Evolutionary conservation across 2,113 vertebrate genomes (phyloP), one percentile per base, ranked within the genome.

Genomic region (Varanus salvator): DNA sequence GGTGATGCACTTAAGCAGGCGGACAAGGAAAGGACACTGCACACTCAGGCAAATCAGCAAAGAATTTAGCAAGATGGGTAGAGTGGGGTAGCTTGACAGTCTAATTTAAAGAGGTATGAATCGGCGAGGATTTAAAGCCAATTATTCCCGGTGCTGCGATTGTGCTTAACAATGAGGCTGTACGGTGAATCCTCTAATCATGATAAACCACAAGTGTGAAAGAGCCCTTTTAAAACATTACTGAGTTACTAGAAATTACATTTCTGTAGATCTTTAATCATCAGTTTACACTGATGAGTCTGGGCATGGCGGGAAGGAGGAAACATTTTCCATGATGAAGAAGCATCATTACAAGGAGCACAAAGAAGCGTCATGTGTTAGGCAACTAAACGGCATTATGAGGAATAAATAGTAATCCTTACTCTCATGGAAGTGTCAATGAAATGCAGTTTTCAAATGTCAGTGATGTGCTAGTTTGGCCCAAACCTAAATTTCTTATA

Each of bases 31-130:
- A 66, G 34, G 31, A 76, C 15, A 27, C 44, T 29, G 19, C 31
- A 27, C 71, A 60, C 52, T 38, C 71, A 44, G 21, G 23, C 71
- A 76, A 60, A 75, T 60, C 72, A 76, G 25, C 54, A 76, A 87
- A 64, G 57, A 76, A 77, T 77, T 44, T 57, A 44, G 54, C 57
- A 48, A 77, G 54, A 11, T 60, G 72, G 75, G 19, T 77, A 77
- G 52, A 48, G 74, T 12, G 77, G 54, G 23, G 14, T 44, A 48
- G 38, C 85, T 21, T 77, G 74, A 87, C 72, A 87, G 34, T 29
- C 74, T 76, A 77, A 87, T 77, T 87, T 87, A 87, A 87, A 77
- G 54, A 87, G 85, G 85, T 64, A 77, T 87, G 85, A 87, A 66
- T 87, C 64, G 57, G 48, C 54, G 48, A 85, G 84, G 60, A 74